Base-by-base conservation (phyloP, 1,140 invertebrate species). In the Ylistrum balloti region DNA sequence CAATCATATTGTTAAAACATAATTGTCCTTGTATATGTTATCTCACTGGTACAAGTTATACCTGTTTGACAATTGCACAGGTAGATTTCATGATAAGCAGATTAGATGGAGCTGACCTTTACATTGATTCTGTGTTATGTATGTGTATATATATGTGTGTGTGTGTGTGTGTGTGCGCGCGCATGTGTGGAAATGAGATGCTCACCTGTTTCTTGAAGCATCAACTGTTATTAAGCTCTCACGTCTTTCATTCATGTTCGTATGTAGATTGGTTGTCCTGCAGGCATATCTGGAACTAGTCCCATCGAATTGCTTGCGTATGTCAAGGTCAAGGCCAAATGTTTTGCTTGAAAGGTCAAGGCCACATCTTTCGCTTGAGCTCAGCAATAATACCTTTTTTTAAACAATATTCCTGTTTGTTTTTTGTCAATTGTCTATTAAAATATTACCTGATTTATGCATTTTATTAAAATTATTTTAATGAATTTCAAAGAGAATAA, bases 1-100 rank as follows among this genome's bases (percentile, higher is more conserved):
- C n/a, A n/a, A n/a, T n/a, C n/a, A n/a, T n/a, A n/a, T n/a, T n/a
- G n/a, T n/a, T n/a, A n/a, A n/a, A n/a, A n/a, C n/a, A n/a, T n/a
- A n/a, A n/a, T n/a, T n/a, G n/a, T n/a, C n/a, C n/a, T n/a, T n/a
- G n/a, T n/a, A n/a, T n/a, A n/a, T n/a, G n/a, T n/a, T n/a, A 38
- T 13, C 5, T 38, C 35, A 13, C 35, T 38, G 35, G 35, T 38
- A 38, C 35, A 45, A 17, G 41, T 45, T 45, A 15, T 17, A 74
- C 56, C 56, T 74, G 56, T 74, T 28, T 0, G 45, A 74, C 56
- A 74, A 22, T n/a, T 74, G 56, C n/a, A 74, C 56, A 74, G 56
- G 56, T 74, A 74, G 56, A 74, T 74, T 74, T 74, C 22, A 74
- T 74, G 56, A 74, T 74, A 74, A 74, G 56, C 56, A 28, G 56